Base-by-base conservation (phyloP, 2,113 vertebrate species). In the Herpetotheres cachinnans region DNA sequence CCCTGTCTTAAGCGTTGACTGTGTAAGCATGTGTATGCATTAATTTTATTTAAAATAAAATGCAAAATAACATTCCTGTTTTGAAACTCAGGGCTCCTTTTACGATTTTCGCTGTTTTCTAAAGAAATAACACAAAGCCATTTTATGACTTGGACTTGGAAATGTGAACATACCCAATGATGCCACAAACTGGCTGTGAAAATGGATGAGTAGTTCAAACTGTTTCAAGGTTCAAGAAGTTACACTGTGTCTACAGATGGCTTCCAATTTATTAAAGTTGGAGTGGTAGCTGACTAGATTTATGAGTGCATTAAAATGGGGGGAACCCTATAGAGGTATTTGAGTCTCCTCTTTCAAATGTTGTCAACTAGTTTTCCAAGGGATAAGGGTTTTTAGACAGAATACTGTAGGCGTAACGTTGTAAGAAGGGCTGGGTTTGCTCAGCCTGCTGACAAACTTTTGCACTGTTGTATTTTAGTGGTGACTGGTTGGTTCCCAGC, bases 391-490 rank as follows among this genome's bases (percentile, higher is more conserved):
- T 91, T 78, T 70, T 17, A 88, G 17, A n/a, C 17, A 17, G 14
- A 77, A 58, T 7, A 16, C 26, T 32, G n/a, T 0, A 63, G 56
- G 38, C 4, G 5, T 9, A 69, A 59, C 0, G 4, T 18, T 10
- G 10, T 21, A 76, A 4, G 5, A 83, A 84, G 19, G 12, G 16
- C 30, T 55, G 24, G 13, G 18, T 47, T 78, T 86, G 44, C 72
- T 78, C 22, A 77, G 44, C 49, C 38, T 70, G 55, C 38, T 24
- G n/a, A 52, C 1, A 10, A 19, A 13, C 18, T 66, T 63, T 67
- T 67, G 22, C 32, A 24, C 17, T 52, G 1, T 0, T 50, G 16
- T 71, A 14, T 38, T 71, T 69, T 13, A n/a, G 20, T 7, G 21
- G 29, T 22, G 7, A 32, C 38, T 24, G 13, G 36, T 1, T 49